Base-by-base conservation (phyloP, 2,113 vertebrate genomes). In the Macquaria australasica region DNA sequence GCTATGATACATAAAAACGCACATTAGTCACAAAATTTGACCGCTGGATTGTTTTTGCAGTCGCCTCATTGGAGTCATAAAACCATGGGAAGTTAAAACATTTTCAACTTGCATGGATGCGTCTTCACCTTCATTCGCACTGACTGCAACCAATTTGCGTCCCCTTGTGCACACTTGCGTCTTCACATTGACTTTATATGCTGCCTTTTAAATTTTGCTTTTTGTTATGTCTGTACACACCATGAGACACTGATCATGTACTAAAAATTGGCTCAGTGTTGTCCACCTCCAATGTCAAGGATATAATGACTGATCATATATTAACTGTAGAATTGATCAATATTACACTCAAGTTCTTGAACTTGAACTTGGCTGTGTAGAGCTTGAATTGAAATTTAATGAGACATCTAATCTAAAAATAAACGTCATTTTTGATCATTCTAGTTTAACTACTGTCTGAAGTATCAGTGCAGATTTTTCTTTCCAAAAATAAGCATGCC, bases 241-340 rank as follows among this genome's bases (percentile, higher is more conserved):
- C 14, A 3, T 59, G 39, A 59, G 39, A 45, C 10, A 15, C 11
- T 45, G 6, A 62, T 45, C 53, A 14, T 16, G 34, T n/a, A n/a
- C 10, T 41, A 20, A 18, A 53, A 20, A 39, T 5, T 18, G 1
- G 10, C 39, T 43, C 21, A 1, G 15, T 53, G 15, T n/a, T 21
- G 18, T 43, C n/a, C 48, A 48, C 28, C 28, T 31, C 8, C 43
- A 11, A 4, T 48, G 1, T 70, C 31, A 50, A 69, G 9, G 62
- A 56, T 45, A 1, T 39, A 34, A 18, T 14, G 66, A 58, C 48
- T 58, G 15, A 51, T 64, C 21, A 21, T 34, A 0, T 37, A n/a
- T 70, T 76, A 59, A 66, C 64, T 53, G 34, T n/a, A 72, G 50
- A 56, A 55, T 3, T 9, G 4, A 79, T 83, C 21, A 18, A 31